Evolutionary conservation across 2,797 vertebrate species (phyloP).

Genomic region (Ceryle rudis): DNA sequence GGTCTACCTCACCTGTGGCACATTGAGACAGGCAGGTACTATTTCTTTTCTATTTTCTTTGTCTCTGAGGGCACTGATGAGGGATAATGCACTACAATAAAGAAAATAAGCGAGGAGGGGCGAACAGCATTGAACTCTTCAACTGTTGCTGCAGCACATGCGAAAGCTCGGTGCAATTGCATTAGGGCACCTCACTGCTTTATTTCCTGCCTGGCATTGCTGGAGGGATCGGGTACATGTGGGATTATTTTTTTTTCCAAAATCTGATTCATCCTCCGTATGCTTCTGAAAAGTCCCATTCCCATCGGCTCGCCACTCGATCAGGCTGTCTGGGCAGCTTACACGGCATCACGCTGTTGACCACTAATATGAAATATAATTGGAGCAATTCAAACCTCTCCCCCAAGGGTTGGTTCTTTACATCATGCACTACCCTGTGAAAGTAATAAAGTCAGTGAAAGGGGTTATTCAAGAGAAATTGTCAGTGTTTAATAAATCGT

Average conservation of each 20-base stretch:
- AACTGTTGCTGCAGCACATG: background rate
- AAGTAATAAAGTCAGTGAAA: conserved; percentile 71
- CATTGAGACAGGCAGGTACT: background rate
- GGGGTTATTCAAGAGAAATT: conserved; percentile 70
- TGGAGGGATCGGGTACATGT: background rate
- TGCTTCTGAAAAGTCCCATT: conserved; percentile 29
- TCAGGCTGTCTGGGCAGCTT: conserved; percentile 56
- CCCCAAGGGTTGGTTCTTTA: conserved; percentile 58
- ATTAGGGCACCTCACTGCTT: conserved; percentile 4
- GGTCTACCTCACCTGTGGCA: background rate
- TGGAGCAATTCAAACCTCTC: conserved; percentile 65
- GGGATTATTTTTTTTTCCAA: background rate
- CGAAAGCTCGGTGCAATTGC: background rate
- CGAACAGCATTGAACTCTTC: background rate
- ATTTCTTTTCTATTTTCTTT: background rate
- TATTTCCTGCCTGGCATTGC: conserved; percentile 17
- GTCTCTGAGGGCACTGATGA: background rate
- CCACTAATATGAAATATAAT: conserved; percentile 68
- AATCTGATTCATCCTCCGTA: conserved; percentile 5
- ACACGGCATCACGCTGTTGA: conserved; percentile 10
- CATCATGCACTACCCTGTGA: conserved; percentile 56
- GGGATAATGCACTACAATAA: background rate
- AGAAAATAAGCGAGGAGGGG: background rate
- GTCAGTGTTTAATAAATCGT: conserved; percentile 68
- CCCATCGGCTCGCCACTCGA: background rate